Evolutionary conservation across 2,113 vertebrate species (phyloP).

Genomic region (Heptranchias perlo): DNA sequence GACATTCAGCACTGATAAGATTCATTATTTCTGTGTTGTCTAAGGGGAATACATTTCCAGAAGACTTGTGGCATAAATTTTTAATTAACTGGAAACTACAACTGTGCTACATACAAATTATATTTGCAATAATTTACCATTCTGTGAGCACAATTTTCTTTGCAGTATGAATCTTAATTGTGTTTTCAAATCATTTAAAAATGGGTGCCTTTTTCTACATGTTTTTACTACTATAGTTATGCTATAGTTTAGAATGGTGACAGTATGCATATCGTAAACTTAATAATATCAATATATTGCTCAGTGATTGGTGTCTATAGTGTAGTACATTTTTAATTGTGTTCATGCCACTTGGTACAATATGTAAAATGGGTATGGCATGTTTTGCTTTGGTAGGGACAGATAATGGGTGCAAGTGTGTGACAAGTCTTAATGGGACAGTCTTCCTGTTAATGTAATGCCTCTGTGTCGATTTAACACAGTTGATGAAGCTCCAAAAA

Average conservation of each 20-base stretch:
- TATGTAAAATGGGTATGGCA: not conserved
- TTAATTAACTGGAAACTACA: slow-evolving; percentile 33
- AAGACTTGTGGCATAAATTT: not conserved
- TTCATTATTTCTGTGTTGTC: slow-evolving; percentile 28
- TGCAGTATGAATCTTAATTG: not conserved
- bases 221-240: not conserved
- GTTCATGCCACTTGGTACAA: not conserved
- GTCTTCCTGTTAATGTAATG: not conserved
- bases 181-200: slow-evolving; percentile 9
- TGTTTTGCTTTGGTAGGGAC: not conserved
- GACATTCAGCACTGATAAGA: slow-evolving; percentile 9
- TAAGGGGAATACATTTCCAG: slow-evolving; percentile 1
- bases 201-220: not conserved
- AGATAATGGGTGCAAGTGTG: not conserved
- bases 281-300: not conserved
- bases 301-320: not conserved
- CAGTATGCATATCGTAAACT: not conserved
- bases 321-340: not conserved
- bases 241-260: too few relatives aligned
- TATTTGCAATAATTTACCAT: not conserved
- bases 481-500: not conserved
- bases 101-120: not conserved
- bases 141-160: not conserved
- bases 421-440: not conserved
- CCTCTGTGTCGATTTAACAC: not conserved